phyloP scores from a whole-genome alignment of 2,888 invertebrate species.

The Syritta pipiens region DNA sequence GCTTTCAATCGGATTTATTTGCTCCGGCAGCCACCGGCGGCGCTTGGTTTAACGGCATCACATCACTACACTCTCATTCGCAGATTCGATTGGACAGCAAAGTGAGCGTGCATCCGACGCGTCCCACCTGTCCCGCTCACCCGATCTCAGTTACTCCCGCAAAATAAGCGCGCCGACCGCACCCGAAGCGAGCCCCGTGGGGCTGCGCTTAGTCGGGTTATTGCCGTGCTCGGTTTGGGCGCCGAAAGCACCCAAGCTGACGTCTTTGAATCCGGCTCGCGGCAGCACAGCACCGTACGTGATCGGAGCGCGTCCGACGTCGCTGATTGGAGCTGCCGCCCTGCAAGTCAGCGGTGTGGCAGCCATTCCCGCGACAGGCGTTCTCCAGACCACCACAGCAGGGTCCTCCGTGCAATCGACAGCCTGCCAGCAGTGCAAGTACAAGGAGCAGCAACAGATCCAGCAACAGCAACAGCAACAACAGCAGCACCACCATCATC shows the following conservation, averaged over 20 bases:
- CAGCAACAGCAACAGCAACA: constrained; percentile 70
- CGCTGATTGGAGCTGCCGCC: constrained; percentile 59
- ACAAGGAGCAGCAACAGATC: constrained; percentile 70
- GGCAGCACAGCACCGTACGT: constrained; percentile 74
- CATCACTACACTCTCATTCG: constrained; percentile 34
- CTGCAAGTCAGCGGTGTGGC: constrained; percentile 49
- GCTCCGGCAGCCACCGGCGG: constrained; percentile 13
- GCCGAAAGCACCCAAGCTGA: constrained; percentile 75
- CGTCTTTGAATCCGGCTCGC: constrained; percentile 71
- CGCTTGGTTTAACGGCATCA: constrained; percentile 8
- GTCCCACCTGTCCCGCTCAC: constrained; percentile 47
- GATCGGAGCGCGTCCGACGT: constrained; percentile 58
- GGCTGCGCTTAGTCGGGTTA: constrained; percentile 77
- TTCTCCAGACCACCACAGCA: constrained; percentile 21
- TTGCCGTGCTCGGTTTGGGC: constrained; percentile 76
- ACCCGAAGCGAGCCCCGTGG: constrained; percentile 76
- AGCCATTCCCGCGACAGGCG: constrained; percentile 31
- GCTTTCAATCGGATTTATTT: constrained; percentile 73
- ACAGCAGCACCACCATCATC: constrained; percentile 70
- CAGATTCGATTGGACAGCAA: constrained; percentile 45
- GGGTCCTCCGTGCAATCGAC: constrained; percentile 19
- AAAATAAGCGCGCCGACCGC: constrained; percentile 75
- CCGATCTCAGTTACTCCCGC: constrained; percentile 56
- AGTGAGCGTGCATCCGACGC: constrained; percentile 29
- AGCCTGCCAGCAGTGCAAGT: constrained; percentile 70